Evolutionary conservation across 1,140 invertebrate species (phyloP).

Genomic region (Phenacoccus solenopsis): DNA sequence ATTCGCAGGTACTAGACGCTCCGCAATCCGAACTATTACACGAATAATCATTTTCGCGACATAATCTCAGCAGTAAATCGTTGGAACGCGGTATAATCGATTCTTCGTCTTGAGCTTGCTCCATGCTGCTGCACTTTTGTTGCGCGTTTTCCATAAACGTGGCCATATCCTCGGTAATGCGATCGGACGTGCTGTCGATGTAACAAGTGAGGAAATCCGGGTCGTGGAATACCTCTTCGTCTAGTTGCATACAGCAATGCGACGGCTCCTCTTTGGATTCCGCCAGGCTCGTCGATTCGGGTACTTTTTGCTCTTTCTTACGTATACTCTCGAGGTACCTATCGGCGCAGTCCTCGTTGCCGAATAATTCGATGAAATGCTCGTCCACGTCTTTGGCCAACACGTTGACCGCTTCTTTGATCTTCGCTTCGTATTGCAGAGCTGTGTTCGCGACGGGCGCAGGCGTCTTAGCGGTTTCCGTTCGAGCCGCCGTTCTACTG

Average conservation of each 20-base stretch:
- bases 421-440: not conserved
- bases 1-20: slow-evolving; percentile 22
- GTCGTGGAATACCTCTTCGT: not conserved
- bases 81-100: not conserved
- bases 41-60: slow-evolving; percentile 12
- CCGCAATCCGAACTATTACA: slow-evolving; percentile 24
- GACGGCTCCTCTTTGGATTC: not conserved
- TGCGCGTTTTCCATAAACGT: not conserved
- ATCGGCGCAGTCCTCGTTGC: not conserved
- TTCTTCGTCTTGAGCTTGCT: not conserved
- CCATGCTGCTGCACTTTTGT: not conserved
- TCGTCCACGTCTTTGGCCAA: not conserved
- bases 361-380: not conserved
- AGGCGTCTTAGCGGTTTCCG: not conserved
- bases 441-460: not conserved
- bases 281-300: not conserved
- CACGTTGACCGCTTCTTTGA: not conserved
- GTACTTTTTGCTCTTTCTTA: not conserved
- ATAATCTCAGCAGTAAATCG: not conserved
- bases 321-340: not conserved
- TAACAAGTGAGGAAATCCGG: not conserved
- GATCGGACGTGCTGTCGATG: not conserved
- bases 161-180: not conserved
- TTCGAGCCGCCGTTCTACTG: not conserved
- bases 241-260: slow-evolving; percentile 2